A percentile compares a stretch with the other conserved stretches of the same genome.
Evolutionary conservation across 53 echinoderm and acorn worm species (phyloP).

Genomic region (Temnopleurus reevesii): DNA sequence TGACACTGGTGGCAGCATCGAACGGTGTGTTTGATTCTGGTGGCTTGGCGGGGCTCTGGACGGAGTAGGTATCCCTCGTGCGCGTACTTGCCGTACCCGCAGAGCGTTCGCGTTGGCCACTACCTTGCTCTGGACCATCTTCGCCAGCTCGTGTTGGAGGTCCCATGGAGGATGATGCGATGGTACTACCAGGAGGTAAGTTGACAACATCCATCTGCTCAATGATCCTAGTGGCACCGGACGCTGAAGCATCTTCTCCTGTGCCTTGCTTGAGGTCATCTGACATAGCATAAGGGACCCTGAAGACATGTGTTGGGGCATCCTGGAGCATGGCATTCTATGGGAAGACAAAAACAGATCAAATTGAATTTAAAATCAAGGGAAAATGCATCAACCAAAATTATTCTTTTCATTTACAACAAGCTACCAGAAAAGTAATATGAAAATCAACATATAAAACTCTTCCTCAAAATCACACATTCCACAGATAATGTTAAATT

Average conservation of each 20-base stretch:
- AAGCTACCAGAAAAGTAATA: no score
- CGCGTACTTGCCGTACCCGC: conserved; percentile 40
- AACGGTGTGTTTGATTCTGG: conserved; percentile 66
- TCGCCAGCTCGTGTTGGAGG: neutral
- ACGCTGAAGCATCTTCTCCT: conserved; percentile 24
- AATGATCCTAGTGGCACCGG: neutral
- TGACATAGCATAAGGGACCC: conserved; percentile 80
- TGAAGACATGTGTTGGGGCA: conserved; percentile 75
- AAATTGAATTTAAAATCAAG: neutral
- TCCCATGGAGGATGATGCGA: neutral
- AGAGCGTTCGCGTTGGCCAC: neutral
- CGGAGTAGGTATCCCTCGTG: conserved; percentile 19
- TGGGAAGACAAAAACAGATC: neutral
- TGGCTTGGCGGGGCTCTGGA: conserved; percentile 47
- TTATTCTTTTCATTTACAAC: no score
- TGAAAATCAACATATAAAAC: no score
- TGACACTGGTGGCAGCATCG: conserved; percentile 63
- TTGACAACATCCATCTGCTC: neutral
- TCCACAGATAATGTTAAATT: no score
- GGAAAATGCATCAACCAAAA: neutral
- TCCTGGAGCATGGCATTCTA: conserved; percentile 71
- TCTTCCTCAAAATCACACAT: no score
- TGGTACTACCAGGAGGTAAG: conserved; percentile 8
- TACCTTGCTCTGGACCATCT: neutral
- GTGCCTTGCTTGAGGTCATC: conserved; percentile 50